Base-by-base conservation (phyloP, 2,888 invertebrate genomes). In the Blastobasis adustella region DNA sequence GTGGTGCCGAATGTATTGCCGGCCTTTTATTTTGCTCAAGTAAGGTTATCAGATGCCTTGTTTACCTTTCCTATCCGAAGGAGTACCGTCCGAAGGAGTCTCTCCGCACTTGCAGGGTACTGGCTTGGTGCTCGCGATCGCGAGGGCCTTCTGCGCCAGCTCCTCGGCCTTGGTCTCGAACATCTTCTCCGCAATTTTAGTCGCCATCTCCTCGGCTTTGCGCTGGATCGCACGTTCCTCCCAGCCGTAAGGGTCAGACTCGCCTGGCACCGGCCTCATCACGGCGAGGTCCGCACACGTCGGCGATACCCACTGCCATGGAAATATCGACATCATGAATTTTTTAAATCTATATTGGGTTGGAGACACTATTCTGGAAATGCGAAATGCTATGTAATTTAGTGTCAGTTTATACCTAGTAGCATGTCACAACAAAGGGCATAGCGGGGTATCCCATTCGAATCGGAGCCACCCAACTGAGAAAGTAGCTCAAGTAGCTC, bases 231-330 rank as follows among this genome's bases (percentile, higher is more conserved):
- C 76, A 0, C 71, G 66, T 52, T 76, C 60, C 56, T 80, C 72
- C 73, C 77, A 76, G 0, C 68, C 72, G 38, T 69, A 67, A 6
- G 54, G 56, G 6, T 71, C 62, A 4, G 55, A 55, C 3, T 69
- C 66, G 0, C 58, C 65, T 1, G 60, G 58, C 8, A 68, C 69
- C 4, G 70, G 60, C 3, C 23, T 23, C 43, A 50, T 65, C 50
- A 63, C 49, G 49, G 65, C 54, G 37, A 50, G 52, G 54, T 85
- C 82, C 8, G 75, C 82, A 54, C 87, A 86, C 2, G 76, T 66
- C 47, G 60, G 58, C 10, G 83, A 83, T 40, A 84, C 70, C 87
- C 87, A 87, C 87, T 87, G 51, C 5, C 58, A 54, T 10, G 39
- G 23, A 23, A 23, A 23, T 23, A 23, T 23, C 23, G 23, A 23